Evolutionary conservation across 2,888 invertebrate species (phyloP).

Genomic region (Eupithecia subumbrata): DNA sequence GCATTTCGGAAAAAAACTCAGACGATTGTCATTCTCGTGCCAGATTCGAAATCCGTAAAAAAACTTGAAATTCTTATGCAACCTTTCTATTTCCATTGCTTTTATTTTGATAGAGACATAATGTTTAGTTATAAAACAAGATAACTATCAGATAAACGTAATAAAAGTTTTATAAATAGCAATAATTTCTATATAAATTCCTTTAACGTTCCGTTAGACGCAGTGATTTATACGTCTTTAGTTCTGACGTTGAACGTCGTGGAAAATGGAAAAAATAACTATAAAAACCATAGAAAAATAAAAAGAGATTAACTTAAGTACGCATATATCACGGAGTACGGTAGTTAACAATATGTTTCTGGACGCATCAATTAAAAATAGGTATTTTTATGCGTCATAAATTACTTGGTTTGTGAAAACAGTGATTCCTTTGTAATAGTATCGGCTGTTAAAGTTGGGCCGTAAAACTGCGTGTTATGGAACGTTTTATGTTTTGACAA

Average conservation of each 20-base stretch:
- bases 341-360: slow-evolving; percentile 71
- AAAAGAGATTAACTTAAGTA: slow-evolving; percentile 42
- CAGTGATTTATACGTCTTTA: slow-evolving; percentile 44
- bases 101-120: slow-evolving; percentile 34
- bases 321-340: slow-evolving; percentile 62
- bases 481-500: slow-evolving; percentile 48
- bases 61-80: slow-evolving; percentile 16
- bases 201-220: slow-evolving; percentile 42
- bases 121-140: slow-evolving; percentile 34
- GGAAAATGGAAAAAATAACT: slow-evolving; percentile 44
- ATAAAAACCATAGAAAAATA: slow-evolving; percentile 44
- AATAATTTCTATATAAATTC: slow-evolving; percentile 39
- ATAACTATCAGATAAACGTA: slow-evolving; percentile 22
- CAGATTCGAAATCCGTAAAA: slow-evolving; percentile 19
- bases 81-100: slow-evolving; percentile 18
- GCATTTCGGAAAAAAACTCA: slow-evolving; percentile 23
- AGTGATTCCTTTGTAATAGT: slow-evolving; percentile 81
- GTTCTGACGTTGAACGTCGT: slow-evolving; percentile 42
- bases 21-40: slow-evolving; percentile 15
- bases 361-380: slow-evolving; percentile 40
- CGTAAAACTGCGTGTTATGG: slow-evolving; percentile 67
- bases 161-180: slow-evolving; percentile 43
- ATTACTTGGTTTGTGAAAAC: slow-evolving; percentile 78
- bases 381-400: slow-evolving; percentile 65
- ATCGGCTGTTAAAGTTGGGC: slow-evolving; percentile 77